Evolutionary conservation across 2,113 vertebrate species (phyloP), one percentile per base, ranked within the genome.

Genomic region (Elachura formosa): DNA sequence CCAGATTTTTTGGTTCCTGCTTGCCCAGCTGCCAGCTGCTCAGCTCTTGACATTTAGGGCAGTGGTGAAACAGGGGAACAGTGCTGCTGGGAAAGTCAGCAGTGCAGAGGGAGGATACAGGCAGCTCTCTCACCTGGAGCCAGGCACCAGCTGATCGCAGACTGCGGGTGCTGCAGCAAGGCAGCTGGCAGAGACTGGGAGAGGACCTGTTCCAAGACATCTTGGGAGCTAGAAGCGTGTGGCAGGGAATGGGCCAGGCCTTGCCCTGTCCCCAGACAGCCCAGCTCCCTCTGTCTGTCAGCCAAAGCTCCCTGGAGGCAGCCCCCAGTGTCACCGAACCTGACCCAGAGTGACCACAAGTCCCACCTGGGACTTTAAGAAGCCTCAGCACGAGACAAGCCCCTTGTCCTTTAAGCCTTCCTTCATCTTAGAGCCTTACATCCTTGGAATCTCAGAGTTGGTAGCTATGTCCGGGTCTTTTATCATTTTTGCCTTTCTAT

Each of bases 1-100:
- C 74, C 38, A 14, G 31, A n/a, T 31, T 54, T 80, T 94, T 89
- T 92, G 72, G 59, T 55, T 90, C 13, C 83, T 86, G 43, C 59
- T 49, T 69, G 45, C 51, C 38, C 83, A 81, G 63, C 59, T 90
- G 94, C 72, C 86, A 84, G 33, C 38, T 69, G 33, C 59, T 77
- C 34, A 69, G 26, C 46, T 86, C 54, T 21, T 43, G n/a, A 9
- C 21, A 14, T 38, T 36, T 87, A 71, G 31, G 13, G 13, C 87
- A 73, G 58, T 1, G 6, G 7, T 46, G 67, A 90, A 80, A 20
- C 14, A 10, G 12, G 58, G 41, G 54, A 90, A 26, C 15, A 62
- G 36, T 5, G 5, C 29, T 69, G 19, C 28, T 29, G 54, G 34
- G 71, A 58, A 90, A 76, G 64, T 6, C 20, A 23, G 18, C 7